Evolutionary conservation across 2,888 invertebrate genomes (phyloP), one percentile per base, ranked within the genome.

Genomic region (Tridacna gigas): DNA sequence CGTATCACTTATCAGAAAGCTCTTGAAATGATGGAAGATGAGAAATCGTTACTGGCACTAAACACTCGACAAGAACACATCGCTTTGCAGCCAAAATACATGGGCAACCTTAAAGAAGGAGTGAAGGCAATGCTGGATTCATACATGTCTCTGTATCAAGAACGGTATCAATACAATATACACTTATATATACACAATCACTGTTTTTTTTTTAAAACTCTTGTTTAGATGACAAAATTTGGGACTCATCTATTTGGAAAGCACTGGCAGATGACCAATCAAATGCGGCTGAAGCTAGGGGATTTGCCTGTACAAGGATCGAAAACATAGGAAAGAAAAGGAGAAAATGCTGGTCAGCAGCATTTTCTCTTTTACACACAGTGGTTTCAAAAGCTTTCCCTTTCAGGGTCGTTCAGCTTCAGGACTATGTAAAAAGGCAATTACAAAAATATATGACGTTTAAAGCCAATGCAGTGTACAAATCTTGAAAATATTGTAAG

Each of bases 1-100:
- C 48, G 26, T 12, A 26, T 77, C 9, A 77, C 66, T 15, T 77
- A 66, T n/a, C n/a, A 77, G 20, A 51, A 51, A 67, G 77, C 66
- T 71, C 25, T 51, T 4, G 71, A 71, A 51, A 71, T 71, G 71
- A 71, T 71, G 71, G 25, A 47, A 15, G 71, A 71, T 22, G 25
- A 71, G 26, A 71, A 51, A 22, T 71, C 71, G 15, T n/a, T 25
- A 4, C n/a, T 71, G 51, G 9, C 51, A 9, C 51, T 51, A 12
- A 71, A 51, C 22, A 48, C 48, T 22, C 20, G 51, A 48, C 71
- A 71, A n/a, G 71, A 71, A 26, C 71, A 71, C 51, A 12, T 71
- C 51, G 71, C 71, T 15, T 22, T 71, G 0, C 71, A 71, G 12
- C 71, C 71, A 13, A 71, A 71, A 51, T 71, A 51, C 25, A 71